Conservation (phyloP, 2,113 vertebrate species). For the human region GRCh38 chr13:25941001-25941500, state of each 20-base stretch:
- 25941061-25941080: not conserved
- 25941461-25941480: not conserved
- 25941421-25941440: too few relatives aligned
- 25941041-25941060: not conserved
- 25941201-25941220: not conserved
- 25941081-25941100: not conserved
- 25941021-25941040: rapidly evolving
- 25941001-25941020: not conserved
- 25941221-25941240: not conserved
- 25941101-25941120: not conserved
- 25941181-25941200: not conserved
- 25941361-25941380: too few relatives aligned
- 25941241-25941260: not conserved
- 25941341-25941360: not conserved
- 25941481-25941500: not conserved
- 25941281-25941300: not conserved
- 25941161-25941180: not conserved
- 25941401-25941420: not conserved
- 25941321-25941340: not conserved
- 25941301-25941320: not conserved
- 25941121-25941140: not conserved
- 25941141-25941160: not conserved
- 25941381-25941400: not conserved
- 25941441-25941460: too few relatives aligned
- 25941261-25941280: not conserved